Evolutionary conservation across 2,797 vertebrate species (phyloP), one percentile per base, ranked within the genome.

Genomic region (Chaetophractus vellerosus): DNA sequence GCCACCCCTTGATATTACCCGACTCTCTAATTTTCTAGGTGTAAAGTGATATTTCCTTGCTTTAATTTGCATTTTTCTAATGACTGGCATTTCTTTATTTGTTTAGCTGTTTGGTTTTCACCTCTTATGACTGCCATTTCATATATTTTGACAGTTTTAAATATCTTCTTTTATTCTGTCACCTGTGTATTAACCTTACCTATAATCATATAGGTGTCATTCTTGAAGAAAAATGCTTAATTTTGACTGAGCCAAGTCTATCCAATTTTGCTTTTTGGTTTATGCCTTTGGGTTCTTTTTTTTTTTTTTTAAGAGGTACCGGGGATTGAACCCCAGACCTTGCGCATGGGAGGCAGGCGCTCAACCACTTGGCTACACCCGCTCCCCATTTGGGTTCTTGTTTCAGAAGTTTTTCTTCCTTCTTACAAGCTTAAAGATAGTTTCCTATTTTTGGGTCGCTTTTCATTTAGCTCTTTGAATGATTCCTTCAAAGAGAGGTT

Each of bases 391-490:
- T 64, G 21, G 31, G 59, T 74, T 91, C 14, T 80, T 94, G 61
- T 74, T 86, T n/a, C 74, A 74, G 33, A 93, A 69, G 31, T 26
- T 18, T 2, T 26, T 69, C 38, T 19, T 31, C 38, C 76, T 92
- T 69, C 72, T 92, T 31, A 10, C 7, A 31, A 63, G 69, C 72
- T 76, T n/a, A 78, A 61, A 85, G 18, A 48, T 66, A 59, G 48
- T 69, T 66, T 74, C 48, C 82, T 94, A 48, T 86, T 55, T 55
- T 10, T 76, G 31, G 11, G 45, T 76, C 82, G 18, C 78, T 61
- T 87, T 94, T 91, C 82, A 61, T 79, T 83, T 76, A 68, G 24
- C 59, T 50, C 7, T 82, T 88, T 69, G 78, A 82, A 31, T 81
- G 26, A 75, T 76, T 83, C 26, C 89, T 83, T 76, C 38, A 89